These are phyloP conservation scores for Notothenia rossii DNA, from an alignment of 2,113 vertebrate genomes.

Conservation along the genomic window DNA sequence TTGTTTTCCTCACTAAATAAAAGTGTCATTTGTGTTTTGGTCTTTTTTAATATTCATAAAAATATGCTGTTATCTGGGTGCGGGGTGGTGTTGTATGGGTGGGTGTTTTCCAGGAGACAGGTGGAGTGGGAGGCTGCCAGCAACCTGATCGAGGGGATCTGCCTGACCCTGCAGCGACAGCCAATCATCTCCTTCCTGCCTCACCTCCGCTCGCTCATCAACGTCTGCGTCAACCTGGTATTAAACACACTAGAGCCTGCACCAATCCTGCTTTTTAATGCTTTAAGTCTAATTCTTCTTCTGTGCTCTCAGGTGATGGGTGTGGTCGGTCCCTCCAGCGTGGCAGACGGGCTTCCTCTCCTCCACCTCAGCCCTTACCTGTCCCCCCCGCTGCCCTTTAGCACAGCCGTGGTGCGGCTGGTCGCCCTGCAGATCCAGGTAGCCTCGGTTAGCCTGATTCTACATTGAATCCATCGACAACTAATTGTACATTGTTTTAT, in stretches of 20 bases:
- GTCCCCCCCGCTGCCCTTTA: slow-evolving; percentile 98
- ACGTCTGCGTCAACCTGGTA: slow-evolving; percentile 99
- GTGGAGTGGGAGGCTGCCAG: slow-evolving; percentile 99
- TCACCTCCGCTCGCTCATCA: slow-evolving; percentile 98
- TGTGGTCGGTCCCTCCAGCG: slow-evolving; percentile 98
- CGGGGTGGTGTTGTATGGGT: slow-evolving; percentile 31
- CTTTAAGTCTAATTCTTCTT: neutral
- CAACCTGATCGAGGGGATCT: slow-evolving; percentile 99
- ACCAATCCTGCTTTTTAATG: accelerated
- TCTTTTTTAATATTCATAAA: slow-evolving; percentile 16
- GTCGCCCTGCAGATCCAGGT: slow-evolving; percentile 99
- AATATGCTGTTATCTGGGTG: slow-evolving; percentile 34
- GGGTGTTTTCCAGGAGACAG: slow-evolving; percentile 91
- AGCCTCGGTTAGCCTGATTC: neutral
- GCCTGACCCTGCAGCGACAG: slow-evolving; percentile 98
- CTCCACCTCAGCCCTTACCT: slow-evolving; percentile 99
- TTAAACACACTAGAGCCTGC: slow-evolving; percentile 22
- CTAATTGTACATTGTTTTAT: neutral
- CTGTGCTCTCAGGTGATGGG: slow-evolving; percentile 93
- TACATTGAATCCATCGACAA: neutral
- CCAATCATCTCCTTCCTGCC: slow-evolving; percentile 99
- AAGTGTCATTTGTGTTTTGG: neutral
- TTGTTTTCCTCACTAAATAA: neutral
- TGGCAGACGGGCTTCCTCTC: slow-evolving; percentile 97
- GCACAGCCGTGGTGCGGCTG: slow-evolving; percentile 97